Evolutionary conservation across 2,797 vertebrate species (phyloP), one percentile per base, ranked within the genome.

Genomic region (Crypturellus tataupa): DNA sequence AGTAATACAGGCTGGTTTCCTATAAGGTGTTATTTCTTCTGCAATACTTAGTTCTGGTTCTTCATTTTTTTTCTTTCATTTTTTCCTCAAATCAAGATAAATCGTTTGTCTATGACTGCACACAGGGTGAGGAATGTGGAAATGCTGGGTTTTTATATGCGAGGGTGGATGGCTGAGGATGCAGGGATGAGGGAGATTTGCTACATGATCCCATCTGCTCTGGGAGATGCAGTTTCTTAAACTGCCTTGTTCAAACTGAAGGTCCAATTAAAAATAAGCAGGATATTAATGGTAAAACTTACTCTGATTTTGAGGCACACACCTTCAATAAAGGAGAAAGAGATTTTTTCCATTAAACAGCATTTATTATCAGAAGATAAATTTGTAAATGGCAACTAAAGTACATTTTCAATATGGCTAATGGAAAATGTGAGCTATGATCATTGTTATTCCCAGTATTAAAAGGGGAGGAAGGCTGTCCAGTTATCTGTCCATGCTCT

Each of bases 1-100:
- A 97, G 25, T 62, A 95, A 93, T 56, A 97, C 14, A 49, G 96
- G 95, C 94, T 95, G 91, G 82, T 94, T 97, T 94, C 95, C 96
- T 95, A 97, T 81, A 96, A 94, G 89, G 91, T 87, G 97, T 82
- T 62, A 94, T 84, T 96, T 86, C 90, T 87, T 25, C 86, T 92
- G 94, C 44, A 92, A 72, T 59, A 78, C 79, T 96, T 94, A 95
- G 90, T 97, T 96, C 87, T 95, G 96, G 94, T 86, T 96, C 23
- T 91, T 95, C 69, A 31, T 16, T 37, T n/a, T 0, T n/a, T 82
- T 80, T 87, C 64, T 64, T 75, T 80, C 59, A 58, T 18, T 81
- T 76, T 14, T 31, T 29, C 5, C 25, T 15, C 29, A 93, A 96
- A 97, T 93, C 72, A 71, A 59, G 92, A 77, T 46, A 62, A 87